Percentiles rank a stretch among this genome's conserved stretches.
phyloP scores from a whole-genome alignment of 1,140 invertebrate species.

The Sweltsa coloradensis region DNA sequence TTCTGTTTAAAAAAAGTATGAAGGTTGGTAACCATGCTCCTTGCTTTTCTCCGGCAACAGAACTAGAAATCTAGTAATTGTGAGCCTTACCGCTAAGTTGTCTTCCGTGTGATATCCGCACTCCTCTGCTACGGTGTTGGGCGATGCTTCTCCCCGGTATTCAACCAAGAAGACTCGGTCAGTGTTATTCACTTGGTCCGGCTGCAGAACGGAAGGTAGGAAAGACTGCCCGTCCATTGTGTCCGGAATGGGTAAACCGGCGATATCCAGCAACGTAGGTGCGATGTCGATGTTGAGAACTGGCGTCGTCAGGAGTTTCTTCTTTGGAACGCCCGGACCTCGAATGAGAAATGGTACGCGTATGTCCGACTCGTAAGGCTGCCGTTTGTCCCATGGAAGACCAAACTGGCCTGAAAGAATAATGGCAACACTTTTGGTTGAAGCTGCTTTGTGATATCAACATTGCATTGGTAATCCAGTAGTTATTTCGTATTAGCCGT shows the following conservation, averaged over 20 bases:
- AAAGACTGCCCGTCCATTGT: constrained; percentile 56
- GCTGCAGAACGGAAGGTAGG: constrained; percentile 24
- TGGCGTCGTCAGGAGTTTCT: constrained; percentile 34
- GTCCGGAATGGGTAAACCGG: constrained; percentile 34
- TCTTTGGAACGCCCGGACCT: constrained; percentile 51
- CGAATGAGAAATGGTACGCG: constrained; percentile 65
- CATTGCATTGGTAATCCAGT: too few relatives aligned
- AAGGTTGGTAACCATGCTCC: background rate
- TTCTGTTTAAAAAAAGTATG: background rate
- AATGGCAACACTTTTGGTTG: too few relatives aligned
- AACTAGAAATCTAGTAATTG: background rate
- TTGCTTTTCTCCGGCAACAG: background rate
- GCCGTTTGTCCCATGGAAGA: constrained; percentile 74
- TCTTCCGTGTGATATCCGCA: constrained; percentile 42
- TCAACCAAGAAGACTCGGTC: constrained; percentile 53
- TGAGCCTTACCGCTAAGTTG: constrained; percentile 40
- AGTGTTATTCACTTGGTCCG: constrained; percentile 16
- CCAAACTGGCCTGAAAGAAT: constrained; percentile 61
- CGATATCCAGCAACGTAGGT: constrained; percentile 63
- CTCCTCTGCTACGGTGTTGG: constrained; percentile 29
- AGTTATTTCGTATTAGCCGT: too few relatives aligned
- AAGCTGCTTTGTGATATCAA: too few relatives aligned
- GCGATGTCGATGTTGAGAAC: constrained; percentile 69
- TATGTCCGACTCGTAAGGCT: constrained; percentile 81
- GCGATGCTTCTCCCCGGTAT: constrained; percentile 60